These are phyloP conservation scores for Balanococcus diminutus DNA, from an alignment of 2,888 invertebrate genomes.

Conservation along the genomic window DNA sequence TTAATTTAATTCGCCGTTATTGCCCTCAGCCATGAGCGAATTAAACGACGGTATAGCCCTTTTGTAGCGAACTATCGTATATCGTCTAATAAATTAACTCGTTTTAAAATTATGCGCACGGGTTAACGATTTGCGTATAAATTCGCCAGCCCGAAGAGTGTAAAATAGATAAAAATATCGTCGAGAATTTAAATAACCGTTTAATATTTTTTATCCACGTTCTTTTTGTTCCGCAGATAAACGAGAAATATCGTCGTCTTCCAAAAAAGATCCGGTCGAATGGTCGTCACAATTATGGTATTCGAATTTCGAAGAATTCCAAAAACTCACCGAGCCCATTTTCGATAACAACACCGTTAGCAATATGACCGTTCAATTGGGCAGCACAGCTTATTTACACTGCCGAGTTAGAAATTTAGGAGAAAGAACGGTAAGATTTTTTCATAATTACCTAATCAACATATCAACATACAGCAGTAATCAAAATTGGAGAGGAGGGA, in stretches of 20 bases:
- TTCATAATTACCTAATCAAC: too few species aligned
- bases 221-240: constrained; percentile 53
- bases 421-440: constrained; percentile 73
- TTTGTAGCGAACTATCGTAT: neutral
- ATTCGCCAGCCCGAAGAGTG: neutral
- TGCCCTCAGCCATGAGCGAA: neutral
- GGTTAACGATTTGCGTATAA: neutral
- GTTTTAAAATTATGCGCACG: constrained; percentile 21
- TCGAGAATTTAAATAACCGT: neutral
- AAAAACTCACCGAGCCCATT: constrained; percentile 62
- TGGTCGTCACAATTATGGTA: constrained; percentile 71
- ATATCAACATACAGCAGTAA: too few species aligned
- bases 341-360: constrained; percentile 76
- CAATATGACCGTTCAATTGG: constrained; percentile 77
- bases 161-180: neutral
- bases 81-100: constrained; percentile 28
- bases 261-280: constrained; percentile 62
- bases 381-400: constrained; percentile 79
- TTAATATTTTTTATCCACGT: neutral
- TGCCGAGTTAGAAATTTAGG: constrained; percentile 76
- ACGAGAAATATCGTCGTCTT: constrained; percentile 55
- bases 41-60: neutral
- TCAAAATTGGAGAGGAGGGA: too few species aligned
- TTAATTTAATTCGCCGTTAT: constrained; percentile 28
- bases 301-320: constrained; percentile 66